Percentiles rank a stretch among this genome's conserved stretches.
Evolutionary conservation across 2,113 vertebrate genomes (phyloP).

Genomic region (Crocuta crocuta): DNA sequence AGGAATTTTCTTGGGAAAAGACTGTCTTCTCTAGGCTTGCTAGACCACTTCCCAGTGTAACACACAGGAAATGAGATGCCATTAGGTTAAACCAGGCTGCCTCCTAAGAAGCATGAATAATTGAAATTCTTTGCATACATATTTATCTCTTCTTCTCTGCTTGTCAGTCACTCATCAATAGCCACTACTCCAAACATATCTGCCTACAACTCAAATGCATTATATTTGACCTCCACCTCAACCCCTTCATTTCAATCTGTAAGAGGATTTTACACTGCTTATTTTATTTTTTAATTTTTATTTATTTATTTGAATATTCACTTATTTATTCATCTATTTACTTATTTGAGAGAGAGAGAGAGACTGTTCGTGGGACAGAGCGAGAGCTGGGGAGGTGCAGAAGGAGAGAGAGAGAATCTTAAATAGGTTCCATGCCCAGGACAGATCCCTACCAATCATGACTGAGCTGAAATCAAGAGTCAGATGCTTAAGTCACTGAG

Average conservation of each 20-base stretch:
- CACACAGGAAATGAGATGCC: constrained; percentile 67
- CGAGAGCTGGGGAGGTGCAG: too few species aligned
- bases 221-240: neutral
- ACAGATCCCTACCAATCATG: too few species aligned
- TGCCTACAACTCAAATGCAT: neutral
- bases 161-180: constrained; percentile 70
- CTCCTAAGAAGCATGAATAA: constrained; percentile 82
- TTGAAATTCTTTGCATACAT: constrained; percentile 82
- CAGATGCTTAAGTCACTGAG: too few species aligned
- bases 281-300: neutral
- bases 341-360: too few species aligned
- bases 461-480: too few species aligned
- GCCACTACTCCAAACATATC: constrained; percentile 48
- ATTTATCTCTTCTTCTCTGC: constrained; percentile 79
- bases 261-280: constrained; percentile 29
- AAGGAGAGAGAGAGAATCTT: too few species aligned
- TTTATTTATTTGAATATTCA: too few species aligned
- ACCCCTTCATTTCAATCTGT: neutral
- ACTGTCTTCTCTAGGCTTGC: neutral
- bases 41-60: constrained; percentile 43
- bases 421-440: too few species aligned
- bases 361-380: too few species aligned
- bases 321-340: too few species aligned
- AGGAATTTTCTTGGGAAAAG: constrained; percentile 27
- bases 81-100: constrained; percentile 73